Evolutionary conservation across 2,113 vertebrate species (phyloP), one percentile per base, ranked within the genome.

Genomic region (Upupa epops): DNA sequence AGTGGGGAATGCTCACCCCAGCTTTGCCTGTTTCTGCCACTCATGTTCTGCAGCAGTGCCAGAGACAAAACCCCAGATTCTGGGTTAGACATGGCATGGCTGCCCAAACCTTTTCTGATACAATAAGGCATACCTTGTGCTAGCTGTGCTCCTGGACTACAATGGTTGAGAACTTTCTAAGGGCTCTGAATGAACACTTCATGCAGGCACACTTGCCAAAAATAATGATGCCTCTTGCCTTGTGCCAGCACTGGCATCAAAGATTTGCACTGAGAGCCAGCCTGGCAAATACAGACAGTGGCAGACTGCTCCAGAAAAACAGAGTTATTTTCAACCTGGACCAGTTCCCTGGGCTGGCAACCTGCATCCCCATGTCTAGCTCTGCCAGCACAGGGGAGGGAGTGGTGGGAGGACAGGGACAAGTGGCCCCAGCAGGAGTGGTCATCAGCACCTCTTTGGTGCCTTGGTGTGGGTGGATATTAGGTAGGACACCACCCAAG

Each of bases 291-390:
- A 32, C 88, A 90, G 60, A 60, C 56, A 2, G 80, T 94, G 91
- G 92, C 95, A 92, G 88, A 92, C 94, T 92, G 80, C 92, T 92
- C 80, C 4, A 4, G 88, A 88, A 94, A 88, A 94, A 90, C 31
- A 29, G 68, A 88, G 73, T 88, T 95, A 93, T 96, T 93, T 96
- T 86, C 91, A 93, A 48, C 37, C 73, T 94, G 91, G 92, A 95
- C 17, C 65, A 51, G 76, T 34, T 94, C 89, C 76, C 83, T 34
- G 55, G 64, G 51, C 76, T 92, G 94, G 22, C 55, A 91, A 72
- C 77, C 51, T 5, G 0, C n/a, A 73, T 60, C 42, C 76, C 52
- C 4, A 4, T 25, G 51, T 13, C 65, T 4, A 3, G 77, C 32
- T 17, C 54, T 89, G 88, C 71, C 82, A 79, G 75, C 0, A 0